A percentile compares a stretch with the other conserved stretches of the same genome.
Evolutionary conservation across 2,797 vertebrate species (phyloP).

Genomic region (Chaunax sp.): DNA sequence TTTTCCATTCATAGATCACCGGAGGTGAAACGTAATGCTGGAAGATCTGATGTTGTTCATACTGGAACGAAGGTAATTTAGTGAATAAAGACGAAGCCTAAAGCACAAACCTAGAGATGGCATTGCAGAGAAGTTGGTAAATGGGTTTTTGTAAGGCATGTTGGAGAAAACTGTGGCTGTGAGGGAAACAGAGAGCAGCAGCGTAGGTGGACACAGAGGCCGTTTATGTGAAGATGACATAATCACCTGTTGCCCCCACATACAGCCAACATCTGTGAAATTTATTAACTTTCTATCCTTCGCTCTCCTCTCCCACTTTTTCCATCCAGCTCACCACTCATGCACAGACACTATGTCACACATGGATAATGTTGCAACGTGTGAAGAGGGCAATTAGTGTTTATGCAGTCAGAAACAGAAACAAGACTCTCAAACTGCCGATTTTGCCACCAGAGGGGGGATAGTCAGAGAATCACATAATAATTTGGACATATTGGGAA

Average conservation of each 20-base stretch:
- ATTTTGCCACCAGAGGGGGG: too few relatives aligned
- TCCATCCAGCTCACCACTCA: conserved; percentile 41
- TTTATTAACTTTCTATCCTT: conserved; percentile 52
- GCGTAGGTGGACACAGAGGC: conserved; percentile 38
- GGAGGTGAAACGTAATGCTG: background rate
- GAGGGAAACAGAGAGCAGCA: conserved; percentile 10
- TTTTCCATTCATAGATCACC: conserved; percentile 52
- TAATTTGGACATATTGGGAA: too few relatives aligned
- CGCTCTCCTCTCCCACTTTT: conserved; percentile 38
- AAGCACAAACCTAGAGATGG: background rate
- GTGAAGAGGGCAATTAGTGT: conserved; percentile 37
- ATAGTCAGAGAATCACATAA: too few relatives aligned
- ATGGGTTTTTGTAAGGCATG: conserved; percentile 7
- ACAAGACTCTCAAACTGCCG: conserved; percentile 7
- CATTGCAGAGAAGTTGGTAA: background rate
- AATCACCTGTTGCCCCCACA: conserved; percentile 70
- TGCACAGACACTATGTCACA: conserved; percentile 53
- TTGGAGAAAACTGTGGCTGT: conserved; percentile 30
- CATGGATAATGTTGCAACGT: conserved; percentile 11
- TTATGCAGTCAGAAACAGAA: conserved; percentile 22
- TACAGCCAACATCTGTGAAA: conserved; percentile 70
- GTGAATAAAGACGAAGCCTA: background rate
- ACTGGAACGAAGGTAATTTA: conserved; percentile 18
- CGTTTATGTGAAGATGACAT: conserved; percentile 74
- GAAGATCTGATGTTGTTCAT: background rate